Evolutionary conservation across 2,113 vertebrate species (phyloP).

Genomic region (Felis chaus): DNA sequence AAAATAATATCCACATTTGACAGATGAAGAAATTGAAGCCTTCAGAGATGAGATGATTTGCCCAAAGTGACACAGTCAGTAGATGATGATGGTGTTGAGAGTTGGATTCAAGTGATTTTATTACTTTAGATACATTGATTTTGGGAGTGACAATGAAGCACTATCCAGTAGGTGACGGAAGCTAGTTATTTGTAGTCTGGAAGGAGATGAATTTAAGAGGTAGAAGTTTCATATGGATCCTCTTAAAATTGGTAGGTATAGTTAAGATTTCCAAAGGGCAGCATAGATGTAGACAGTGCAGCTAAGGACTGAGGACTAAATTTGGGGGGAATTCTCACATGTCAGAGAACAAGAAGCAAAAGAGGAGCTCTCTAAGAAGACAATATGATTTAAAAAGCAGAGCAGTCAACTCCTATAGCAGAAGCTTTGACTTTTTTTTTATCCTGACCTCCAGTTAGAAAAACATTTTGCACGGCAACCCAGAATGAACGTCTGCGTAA

Average conservation of each 20-base stretch:
- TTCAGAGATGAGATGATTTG: not conserved
- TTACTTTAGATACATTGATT: not conserved
- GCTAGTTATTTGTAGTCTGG: not conserved
- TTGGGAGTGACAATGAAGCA: not conserved
- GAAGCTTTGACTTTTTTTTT: not conserved
- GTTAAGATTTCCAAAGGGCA: not conserved
- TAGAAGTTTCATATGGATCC: not conserved
- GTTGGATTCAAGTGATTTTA: not conserved
- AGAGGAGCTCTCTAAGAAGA: not conserved
- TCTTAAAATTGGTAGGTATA: not conserved
- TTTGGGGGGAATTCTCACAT: not conserved
- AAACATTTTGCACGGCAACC: not conserved
- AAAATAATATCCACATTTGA: not conserved
- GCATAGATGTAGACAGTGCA: not conserved
- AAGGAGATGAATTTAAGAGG: not conserved
- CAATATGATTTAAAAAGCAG: not conserved
- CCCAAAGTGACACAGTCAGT: not conserved
- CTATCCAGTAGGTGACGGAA: not conserved
- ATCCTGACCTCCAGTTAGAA: not conserved
- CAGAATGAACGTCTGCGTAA: not conserved
- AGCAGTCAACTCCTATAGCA: not conserved
- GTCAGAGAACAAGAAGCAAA: not conserved
- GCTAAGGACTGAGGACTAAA: not conserved
- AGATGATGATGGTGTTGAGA: not conserved
- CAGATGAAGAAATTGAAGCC: not conserved